Evolutionary conservation across 2,797 vertebrate species (phyloP), one percentile per base, ranked within the genome.

Genomic region (Tokudaia tokunoshimensis): DNA sequence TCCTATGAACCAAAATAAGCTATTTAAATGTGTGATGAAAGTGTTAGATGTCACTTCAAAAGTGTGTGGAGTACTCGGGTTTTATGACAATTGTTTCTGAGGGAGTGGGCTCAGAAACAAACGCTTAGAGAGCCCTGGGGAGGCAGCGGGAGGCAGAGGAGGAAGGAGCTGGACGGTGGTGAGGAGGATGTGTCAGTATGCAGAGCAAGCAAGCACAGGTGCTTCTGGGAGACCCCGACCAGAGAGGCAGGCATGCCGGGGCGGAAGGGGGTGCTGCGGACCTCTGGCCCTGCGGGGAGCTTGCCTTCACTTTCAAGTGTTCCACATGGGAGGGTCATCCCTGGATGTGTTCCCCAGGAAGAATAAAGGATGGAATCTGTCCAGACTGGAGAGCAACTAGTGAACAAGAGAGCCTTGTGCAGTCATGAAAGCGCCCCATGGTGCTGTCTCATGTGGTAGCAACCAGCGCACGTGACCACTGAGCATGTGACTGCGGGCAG

Each of bases 1-100:
- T 75, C 15, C 44, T 85, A 14, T 11, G 72, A 52, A 52, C 76
- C 74, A 95, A 95, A 70, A 78, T n/a, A 37, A 83, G n/a, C 17
- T 52, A 34, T 37, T 59, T 63, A 44, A 84, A 50, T 55, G 50
- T n/a, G n/a, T 76, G 72, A 65, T 72, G 6, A 55, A 88, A 57
- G n/a, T 17, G 4, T 6, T 41, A 41, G 41, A 41, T 37, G 17
- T 44, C 65, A 80, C 9, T 74, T 87, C 47, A 88, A 83, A 95
- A 78, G 22, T 34, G 15, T 7, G 59, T 24, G 8, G 20, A 90
- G 15, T 59, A 24, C 0, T 2, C 0, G 1, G 29, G 20, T 74
- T 65, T 52, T 79, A 63, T 7, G 20, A 6, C 70, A 41, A 83
- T 41, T 41, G 11, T 83, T 84, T 89, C 63, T 91, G 47, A 92